A percentile compares a stretch with the other conserved stretches of the same genome.
These are phyloP conservation scores for Anas capensis DNA, from an alignment of 2,797 vertebrate genomes.

Conservation along the genomic window DNA sequence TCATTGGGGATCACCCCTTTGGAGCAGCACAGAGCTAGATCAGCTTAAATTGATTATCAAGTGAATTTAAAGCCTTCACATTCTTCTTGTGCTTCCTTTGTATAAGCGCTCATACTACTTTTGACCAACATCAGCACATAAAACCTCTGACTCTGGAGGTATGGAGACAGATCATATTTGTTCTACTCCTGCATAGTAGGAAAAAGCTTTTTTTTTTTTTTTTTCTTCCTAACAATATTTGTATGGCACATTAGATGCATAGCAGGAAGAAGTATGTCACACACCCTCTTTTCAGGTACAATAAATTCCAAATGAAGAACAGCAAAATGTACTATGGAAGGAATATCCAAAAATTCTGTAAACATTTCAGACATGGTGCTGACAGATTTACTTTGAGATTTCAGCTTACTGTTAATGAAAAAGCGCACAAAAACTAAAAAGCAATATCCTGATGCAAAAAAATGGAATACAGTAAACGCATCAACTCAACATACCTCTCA, in stretches of 20 bases:
- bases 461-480: background rate
- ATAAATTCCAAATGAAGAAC: background rate
- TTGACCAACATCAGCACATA: background rate
- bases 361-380: background rate
- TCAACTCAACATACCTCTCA: background rate
- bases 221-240: background rate
- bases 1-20: background rate
- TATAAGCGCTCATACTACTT: background rate
- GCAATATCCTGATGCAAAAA: background rate
- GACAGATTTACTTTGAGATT: background rate
- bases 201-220: background rate
- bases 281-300: background rate
- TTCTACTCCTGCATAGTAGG: background rate
- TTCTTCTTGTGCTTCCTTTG: background rate
- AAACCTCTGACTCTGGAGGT: background rate
- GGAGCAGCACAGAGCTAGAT: background rate
- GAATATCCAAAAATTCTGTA: background rate
- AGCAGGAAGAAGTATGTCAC: background rate
- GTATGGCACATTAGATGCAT: accelerated
- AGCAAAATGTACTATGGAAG: background rate
- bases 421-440: background rate
- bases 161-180: background rate
- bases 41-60: background rate
- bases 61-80: background rate
- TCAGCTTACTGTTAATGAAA: background rate